phyloP scores from a whole-genome alignment of 2,113 vertebrate genomes.

The Oreochromis spilurus region DNA sequence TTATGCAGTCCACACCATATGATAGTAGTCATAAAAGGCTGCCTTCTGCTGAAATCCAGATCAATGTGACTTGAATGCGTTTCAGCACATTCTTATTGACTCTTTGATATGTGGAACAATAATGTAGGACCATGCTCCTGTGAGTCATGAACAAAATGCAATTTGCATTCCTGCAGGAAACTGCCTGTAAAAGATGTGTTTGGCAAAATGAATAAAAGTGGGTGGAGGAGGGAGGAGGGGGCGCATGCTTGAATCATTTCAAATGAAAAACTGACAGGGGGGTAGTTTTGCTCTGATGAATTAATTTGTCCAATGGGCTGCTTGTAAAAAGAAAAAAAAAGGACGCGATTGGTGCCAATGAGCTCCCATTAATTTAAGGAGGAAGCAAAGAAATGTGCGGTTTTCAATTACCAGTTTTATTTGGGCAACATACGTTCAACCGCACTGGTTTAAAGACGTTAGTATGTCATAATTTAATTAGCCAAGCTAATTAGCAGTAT shows the following conservation, averaged over 20 bases:
- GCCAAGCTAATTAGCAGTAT: neutral
- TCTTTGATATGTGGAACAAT: neutral
- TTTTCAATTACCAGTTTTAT: constrained; percentile 11
- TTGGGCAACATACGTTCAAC: constrained; percentile 15
- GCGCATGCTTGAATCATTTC: neutral
- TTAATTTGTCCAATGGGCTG: constrained; percentile 7
- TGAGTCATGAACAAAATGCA: neutral
- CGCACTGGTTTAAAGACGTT: neutral
- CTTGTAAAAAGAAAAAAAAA: neutral
- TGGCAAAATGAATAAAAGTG: neutral
- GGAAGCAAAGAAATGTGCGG: neutral
- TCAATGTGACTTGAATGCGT: constrained; percentile 12
- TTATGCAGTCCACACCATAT: neutral
- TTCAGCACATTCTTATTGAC: neutral
- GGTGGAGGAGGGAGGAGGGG: neutral
- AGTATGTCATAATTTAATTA: constrained; percentile 17
- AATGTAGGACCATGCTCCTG: neutral
- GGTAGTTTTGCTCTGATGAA: neutral
- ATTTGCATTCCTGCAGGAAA: neutral
- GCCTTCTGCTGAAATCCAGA: constrained; percentile 5
- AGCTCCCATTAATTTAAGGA: neutral
- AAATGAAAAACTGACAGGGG: neutral
- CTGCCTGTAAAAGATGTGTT: neutral
- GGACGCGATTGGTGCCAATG: neutral
- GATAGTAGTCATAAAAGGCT: neutral